Conservation (phyloP, 1,140 invertebrate species). For the Bombus consobrinus region DNA sequence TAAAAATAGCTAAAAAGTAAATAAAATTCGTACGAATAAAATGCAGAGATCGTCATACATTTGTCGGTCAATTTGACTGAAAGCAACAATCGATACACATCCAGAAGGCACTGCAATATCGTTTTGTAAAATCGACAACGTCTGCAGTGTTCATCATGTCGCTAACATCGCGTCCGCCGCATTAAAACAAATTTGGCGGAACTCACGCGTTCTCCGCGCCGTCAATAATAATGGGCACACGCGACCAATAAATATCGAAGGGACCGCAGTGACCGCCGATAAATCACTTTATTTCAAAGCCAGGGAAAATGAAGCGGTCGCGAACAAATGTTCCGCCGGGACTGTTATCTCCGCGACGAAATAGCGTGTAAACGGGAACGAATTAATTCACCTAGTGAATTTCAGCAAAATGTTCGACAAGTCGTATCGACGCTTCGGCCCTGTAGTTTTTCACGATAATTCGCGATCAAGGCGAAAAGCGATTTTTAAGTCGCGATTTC, state of each 20-base stretch:
- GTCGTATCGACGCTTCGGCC: neutral
- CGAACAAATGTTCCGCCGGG: conserved; percentile 39
- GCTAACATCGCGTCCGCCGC: conserved; percentile 7
- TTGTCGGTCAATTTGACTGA: neutral
- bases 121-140: conserved; percentile 5
- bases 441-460: neutral
- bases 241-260: conserved; percentile 45
- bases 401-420: conserved; percentile 40
- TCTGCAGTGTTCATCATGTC: neutral
- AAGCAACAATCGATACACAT: neutral
- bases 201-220: no score
- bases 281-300: conserved; percentile 55
- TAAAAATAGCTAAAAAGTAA: neutral
- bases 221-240: conserved; percentile 42
- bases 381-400: conserved; percentile 43
- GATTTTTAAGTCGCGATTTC: neutral
- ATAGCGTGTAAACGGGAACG: conserved; percentile 52
- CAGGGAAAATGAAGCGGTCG: conserved; percentile 52
- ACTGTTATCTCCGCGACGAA: conserved; percentile 29
- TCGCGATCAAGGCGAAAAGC: neutral
- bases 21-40: neutral
- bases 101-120: neutral
- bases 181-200: conserved; percentile 34
- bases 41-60: neutral
- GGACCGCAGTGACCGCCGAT: conserved; percentile 17